Evolutionary conservation across 2,888 invertebrate species (phyloP), one percentile per base, ranked within the genome.

Genomic region (Lissocephala sabroskyi): DNA sequence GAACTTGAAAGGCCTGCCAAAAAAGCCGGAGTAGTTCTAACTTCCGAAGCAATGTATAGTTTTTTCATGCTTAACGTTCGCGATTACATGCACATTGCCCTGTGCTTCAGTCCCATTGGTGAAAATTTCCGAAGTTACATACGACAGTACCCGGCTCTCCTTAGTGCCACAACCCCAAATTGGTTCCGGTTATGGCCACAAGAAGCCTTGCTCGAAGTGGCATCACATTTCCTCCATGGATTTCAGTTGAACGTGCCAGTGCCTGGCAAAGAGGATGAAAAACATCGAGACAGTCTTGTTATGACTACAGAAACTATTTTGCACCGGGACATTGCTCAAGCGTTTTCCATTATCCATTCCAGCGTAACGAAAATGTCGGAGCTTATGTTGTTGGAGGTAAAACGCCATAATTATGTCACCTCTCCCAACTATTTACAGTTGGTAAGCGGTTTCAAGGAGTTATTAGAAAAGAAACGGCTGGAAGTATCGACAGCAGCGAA

Each of bases 161-260:
- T 96, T 35, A 95, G 94, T 85, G 91, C 92, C 59, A 93, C 94
- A 0, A 94, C 95, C 0, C 94, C 95, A 16, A 94, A 96, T 84
- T 96, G 95, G 95, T 94, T 95, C 85, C 88, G 90, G 75, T 91
- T 93, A 73, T 96, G 96, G 96, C 95, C 96, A 0, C 89, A 90
- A 52, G 92, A 94, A 79, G 95, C 96, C 28, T 86, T 96, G 46
- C 86, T 96, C n/a, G 95, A 95, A 85, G 95, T 96, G 6, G 95
- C 95, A 9, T 89, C 91, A 80, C 92, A 92, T 84, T 95, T 92
- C 82, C 87, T 96, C 30, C 86, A 86, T 18, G 91, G 90, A 37
- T 89, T 94, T 23, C 89, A 91, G 74, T 87, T 95, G 51, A 87
- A 91, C 29, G 89, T 88, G 42, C 89, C 90, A 2, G 91, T 92